These are phyloP conservation scores for Carassius carassius DNA, from an alignment of 2,113 vertebrate species.

Conservation along the genomic window DNA sequence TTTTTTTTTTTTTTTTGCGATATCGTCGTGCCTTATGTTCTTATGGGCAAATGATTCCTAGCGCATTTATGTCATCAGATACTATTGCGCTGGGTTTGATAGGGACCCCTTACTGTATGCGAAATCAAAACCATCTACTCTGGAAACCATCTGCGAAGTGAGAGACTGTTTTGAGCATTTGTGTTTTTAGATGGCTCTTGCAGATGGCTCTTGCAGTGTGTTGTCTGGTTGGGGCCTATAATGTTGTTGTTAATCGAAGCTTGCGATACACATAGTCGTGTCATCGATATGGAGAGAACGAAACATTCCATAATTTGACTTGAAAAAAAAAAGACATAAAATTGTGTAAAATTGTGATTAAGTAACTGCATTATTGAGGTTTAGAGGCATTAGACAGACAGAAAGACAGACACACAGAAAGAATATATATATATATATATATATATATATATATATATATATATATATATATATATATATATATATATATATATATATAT, in stretches of 20 bases:
- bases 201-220: background rate
- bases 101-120: background rate
- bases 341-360: background rate
- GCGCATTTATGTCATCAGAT: constrained; percentile 35
- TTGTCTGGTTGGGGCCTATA: background rate
- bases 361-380: background rate
- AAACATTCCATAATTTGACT: background rate
- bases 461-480: background rate
- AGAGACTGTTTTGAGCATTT: background rate
- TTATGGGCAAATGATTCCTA: background rate
- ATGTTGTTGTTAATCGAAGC: background rate
- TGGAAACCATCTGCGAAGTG: background rate
- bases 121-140: background rate
- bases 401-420: background rate
- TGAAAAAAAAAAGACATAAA: background rate
- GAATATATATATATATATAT: background rate
- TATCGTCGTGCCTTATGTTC: background rate
- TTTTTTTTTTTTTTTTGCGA: background rate
- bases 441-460: background rate
- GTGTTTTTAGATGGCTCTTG: background rate
- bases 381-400: background rate
- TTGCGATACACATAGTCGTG: no score
- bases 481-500: background rate
- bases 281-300: background rate
- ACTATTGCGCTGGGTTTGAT: background rate